A percentile compares a stretch with the other conserved stretches of the same genome.
These are phyloP conservation scores for Venusia cambrica DNA, from an alignment of 2,888 invertebrate genomes.

Conservation along the genomic window DNA sequence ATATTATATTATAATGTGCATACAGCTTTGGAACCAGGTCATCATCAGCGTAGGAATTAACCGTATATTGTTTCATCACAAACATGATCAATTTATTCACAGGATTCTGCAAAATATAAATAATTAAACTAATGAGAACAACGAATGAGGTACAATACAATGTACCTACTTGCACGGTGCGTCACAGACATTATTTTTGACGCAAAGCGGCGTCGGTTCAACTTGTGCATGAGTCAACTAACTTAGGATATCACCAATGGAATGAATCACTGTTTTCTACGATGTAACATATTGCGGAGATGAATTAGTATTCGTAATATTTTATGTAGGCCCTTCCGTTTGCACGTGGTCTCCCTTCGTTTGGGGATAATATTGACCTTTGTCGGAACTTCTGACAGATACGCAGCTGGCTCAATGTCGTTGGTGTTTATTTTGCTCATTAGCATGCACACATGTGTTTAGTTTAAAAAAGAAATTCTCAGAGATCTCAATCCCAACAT, in stretches of 20 bases:
- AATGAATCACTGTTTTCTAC: no score
- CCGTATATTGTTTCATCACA: conserved; percentile 16
- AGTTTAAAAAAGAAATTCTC: conserved; percentile 16
- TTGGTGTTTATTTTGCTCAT: conserved; percentile 23
- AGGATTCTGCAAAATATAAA: conserved; percentile 20
- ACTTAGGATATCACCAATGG: conserved; percentile 55
- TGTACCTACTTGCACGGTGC: conserved; percentile 37
- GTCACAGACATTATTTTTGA: conserved; percentile 63
- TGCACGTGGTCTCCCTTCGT: conserved; percentile 32
- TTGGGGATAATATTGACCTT: conserved; percentile 36
- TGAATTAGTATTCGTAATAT: conserved; percentile 14
- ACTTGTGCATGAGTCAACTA: conserved; percentile 59
- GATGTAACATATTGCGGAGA: conserved; percentile 20
- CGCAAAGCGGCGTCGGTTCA: conserved; percentile 42
- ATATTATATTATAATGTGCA: conserved; percentile 9
- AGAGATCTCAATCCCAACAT: conserved; percentile 4
- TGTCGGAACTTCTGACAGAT: conserved; percentile 28
- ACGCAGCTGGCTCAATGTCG: conserved; percentile 25
- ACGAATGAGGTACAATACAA: conserved; percentile 25
- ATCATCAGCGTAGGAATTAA: conserved; percentile 10
- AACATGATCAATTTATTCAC: conserved; percentile 22
- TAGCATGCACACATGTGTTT: conserved; percentile 21
- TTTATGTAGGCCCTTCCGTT: conserved; percentile 28
- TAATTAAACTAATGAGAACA: conserved; percentile 22
- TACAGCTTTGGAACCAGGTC: conserved; percentile 11